Base-by-base conservation (phyloP, 2,797 vertebrate genomes). In the Arrhamphus sclerolepis region DNA sequence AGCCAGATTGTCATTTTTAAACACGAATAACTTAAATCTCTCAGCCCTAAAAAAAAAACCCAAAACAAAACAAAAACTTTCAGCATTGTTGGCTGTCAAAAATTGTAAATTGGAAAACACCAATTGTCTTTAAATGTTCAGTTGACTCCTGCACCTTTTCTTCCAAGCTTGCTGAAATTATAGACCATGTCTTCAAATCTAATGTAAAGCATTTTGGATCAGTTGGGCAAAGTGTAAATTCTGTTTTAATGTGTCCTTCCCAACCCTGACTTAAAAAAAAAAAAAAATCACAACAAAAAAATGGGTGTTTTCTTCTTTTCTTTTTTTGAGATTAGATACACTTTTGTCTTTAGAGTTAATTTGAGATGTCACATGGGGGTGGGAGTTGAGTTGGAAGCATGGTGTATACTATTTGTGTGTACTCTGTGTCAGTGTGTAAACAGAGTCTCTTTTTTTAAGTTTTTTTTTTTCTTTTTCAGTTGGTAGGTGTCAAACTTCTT, bases 311-410 rank as follows among this genome's bases (percentile, higher is more conserved):
- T 56, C 53, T 60, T 21, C 13, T 42, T 55, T 18, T 53, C 11
- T 26, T 42, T 82, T 44, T 71, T 83, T 38, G 5, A 84, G 76
- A 86, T 77, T 89, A 91, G 74, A 87, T 65, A 78, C 61, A 82
- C 0, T 10, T 70, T 86, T 89, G 67, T 78, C 81, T 67, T 89
- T 84, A 61, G 76, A 79, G 78, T 86, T 89, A 82, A 85, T 80
- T 72, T 73, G 88, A 84, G 66, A 81, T 66, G 85, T 67, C 60
- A 61, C 70, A 69, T 50, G 61, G 62, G 54, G 68, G 53, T 56
- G 75, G 81, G 70, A 64, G 46, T 70, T 74, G 78, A 84, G 69
- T 54, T 65, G 75, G 77, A 85, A 77, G 81, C 54, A 26, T 61
- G 66, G 74, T 61, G 67, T 70, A 43, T 68, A 70, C 6, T 69